These are phyloP conservation scores for Lottia scabra DNA, from an alignment of 2,888 invertebrate genomes.

Conservation along the genomic window DNA sequence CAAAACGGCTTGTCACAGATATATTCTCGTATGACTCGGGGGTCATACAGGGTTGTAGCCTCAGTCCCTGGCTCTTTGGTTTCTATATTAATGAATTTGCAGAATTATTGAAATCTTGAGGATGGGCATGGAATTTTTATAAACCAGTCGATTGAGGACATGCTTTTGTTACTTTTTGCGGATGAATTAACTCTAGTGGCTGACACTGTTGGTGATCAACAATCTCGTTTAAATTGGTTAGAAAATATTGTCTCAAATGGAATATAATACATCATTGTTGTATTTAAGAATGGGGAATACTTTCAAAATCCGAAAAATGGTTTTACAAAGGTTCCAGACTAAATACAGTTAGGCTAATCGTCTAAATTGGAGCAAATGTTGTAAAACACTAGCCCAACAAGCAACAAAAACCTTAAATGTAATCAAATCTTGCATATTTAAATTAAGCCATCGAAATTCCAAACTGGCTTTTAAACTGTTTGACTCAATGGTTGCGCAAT, in stretches of 20 bases:
- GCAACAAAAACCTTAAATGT: background rate
- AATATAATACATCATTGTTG: background rate
- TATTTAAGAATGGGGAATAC: too few species aligned
- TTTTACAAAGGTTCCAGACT: too few species aligned
- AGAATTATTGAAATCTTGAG: background rate
- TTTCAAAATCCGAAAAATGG: too few species aligned
- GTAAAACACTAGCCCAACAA: background rate
- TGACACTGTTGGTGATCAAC: constrained; percentile 26
- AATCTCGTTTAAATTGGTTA: constrained; percentile 22
- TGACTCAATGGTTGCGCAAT: background rate
- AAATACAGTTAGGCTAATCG: background rate
- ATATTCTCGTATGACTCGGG: background rate
- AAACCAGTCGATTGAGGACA: constrained; percentile 3
- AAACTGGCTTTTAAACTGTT: background rate
- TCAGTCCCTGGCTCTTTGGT: background rate
- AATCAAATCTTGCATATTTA: background rate
- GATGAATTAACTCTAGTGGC: constrained; percentile 27
- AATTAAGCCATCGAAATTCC: background rate
- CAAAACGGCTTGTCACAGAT: background rate
- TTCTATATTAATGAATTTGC: background rate
- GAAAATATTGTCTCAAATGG: constrained; percentile 21
- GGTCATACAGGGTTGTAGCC: background rate
- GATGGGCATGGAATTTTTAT: background rate
- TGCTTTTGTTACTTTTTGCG: constrained; percentile 25
- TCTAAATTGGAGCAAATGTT: background rate